Base-by-base conservation (phyloP, 2,797 vertebrate species). In the Periophthalmus magnuspinnatus region DNA sequence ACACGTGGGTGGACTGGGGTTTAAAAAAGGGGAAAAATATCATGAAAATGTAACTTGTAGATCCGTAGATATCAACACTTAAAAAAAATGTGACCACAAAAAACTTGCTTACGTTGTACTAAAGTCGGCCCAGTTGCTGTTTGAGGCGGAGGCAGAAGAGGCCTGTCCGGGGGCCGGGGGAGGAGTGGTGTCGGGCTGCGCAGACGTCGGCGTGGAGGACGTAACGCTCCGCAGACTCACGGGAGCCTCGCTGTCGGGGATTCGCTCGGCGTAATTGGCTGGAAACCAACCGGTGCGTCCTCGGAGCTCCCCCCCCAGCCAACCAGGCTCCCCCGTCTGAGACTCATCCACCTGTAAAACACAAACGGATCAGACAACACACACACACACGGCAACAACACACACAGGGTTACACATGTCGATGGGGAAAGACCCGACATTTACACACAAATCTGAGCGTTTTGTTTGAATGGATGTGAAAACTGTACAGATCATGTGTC, bases 91-190 rank as follows among this genome's bases (percentile, higher is more conserved):
- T n/a, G n/a, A n/a, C n/a, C n/a, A n/a, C n/a, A n/a, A n/a, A n/a
- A n/a, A 24, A 17, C 3, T 17, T 1, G 24, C 96, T 75, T 90
- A 99, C 97, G 96, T 99, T 83, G 97, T 97, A 90, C 93, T 99
- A 88, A 99, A 99, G 90, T 99, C 97, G 0, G 97, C 97, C 97
- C 97, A 99, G 93, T 98, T 99, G 76, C 94, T 97, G 81, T 95
- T 90, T 65, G 86, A 67, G 10, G 93, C 91, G 17, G 94, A 86
- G 0, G 93, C 54, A 70, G 92, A 85, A 14, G 92, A 81, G 8
- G 93, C 3, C n/a, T 87, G 87, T 41, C 87, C 90, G 0, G 93
- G 86, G 1, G 86, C 89, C 0, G 90, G 85, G 5, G 92, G 80
- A 68, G 92, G 91, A 0, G 90, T 91, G 32, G 72, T 47, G 10